Evolutionary conservation across 2,113 vertebrate species (phyloP), one percentile per base, ranked within the genome.

Genomic region (Neopipo cinnamomea): DNA sequence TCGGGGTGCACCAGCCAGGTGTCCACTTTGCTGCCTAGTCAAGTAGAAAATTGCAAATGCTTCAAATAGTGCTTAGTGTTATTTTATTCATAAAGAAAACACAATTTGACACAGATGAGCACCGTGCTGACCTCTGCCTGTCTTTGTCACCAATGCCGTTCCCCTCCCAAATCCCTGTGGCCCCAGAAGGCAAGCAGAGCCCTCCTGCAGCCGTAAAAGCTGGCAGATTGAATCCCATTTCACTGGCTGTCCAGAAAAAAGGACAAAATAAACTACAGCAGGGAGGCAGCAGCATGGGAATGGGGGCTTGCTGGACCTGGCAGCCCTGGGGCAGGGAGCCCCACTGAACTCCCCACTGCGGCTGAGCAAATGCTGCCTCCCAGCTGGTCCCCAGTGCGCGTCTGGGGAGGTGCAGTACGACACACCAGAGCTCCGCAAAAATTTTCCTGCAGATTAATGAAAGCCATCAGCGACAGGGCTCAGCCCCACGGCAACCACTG

Each of bases 31-130:
- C 94, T 95, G 94, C 95, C 84, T 91, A 93, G 94, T 96, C 28
- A 39, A 91, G 94, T 96, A 97, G 98, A 98, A 98, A 97, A 98
- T 96, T 96, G 95, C 96, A 96, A 96, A 93, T 84, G 95, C 97
- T 97, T 81, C 61, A 89, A 91, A 97, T 96, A 96, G 95, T 59
- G 2, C 95, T 52, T 47, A 30, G 66, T 95, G 95, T 96, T 97
- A 96, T 97, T 97, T 97, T 96, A 96, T 95, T 97, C 81, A 94
- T 97, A 97, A 97, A 96, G 91, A 97, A 89, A 95, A 82, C 50
- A 90, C 15, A 39, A 42, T 93, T 70, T 63, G 66, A 88, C 86
- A 85, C 86, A 95, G 76, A 77, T n/a, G 93, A 88, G 74, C 21
- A 33, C 88, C 33, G 42, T 10, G 5, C 50, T 92, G 86, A 49